Percentiles rank a stretch among this genome's conserved stretches.
phyloP scores from a whole-genome alignment of 2,888 invertebrate species.

The Sthenelais limicola region DNA sequence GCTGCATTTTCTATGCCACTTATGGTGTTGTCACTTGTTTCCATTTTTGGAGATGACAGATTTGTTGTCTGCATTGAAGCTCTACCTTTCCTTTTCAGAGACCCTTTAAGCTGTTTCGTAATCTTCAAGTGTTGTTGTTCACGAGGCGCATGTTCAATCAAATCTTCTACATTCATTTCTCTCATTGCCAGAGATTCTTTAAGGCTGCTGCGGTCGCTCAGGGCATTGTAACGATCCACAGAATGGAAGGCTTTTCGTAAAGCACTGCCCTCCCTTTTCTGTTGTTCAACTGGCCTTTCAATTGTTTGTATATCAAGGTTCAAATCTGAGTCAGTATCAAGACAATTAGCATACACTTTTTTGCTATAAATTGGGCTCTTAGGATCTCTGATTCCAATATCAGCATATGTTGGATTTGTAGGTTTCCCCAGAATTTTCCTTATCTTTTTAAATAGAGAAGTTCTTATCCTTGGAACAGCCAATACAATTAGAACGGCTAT shows the following conservation, averaged over 20 bases:
- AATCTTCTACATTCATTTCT: slow-evolving; percentile 13
- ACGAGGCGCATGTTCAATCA: too few species aligned
- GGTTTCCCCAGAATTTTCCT: slow-evolving; percentile 11
- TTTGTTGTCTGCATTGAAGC: too few species aligned
- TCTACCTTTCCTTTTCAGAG: too few species aligned
- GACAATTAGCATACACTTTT: slow-evolving; percentile 22
- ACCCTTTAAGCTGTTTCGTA: too few species aligned
- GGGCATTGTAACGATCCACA: slow-evolving; percentile 19
- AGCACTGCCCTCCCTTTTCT: not conserved
- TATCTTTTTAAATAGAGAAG: not conserved
- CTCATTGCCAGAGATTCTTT: slow-evolving; percentile 1
- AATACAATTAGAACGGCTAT: not conserved
- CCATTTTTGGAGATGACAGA: too few species aligned
- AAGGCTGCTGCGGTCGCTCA: not conserved
- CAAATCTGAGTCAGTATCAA: slow-evolving; percentile 5
- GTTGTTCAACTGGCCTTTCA: not conserved
- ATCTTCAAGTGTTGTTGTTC: too few species aligned
- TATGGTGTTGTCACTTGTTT: too few species aligned
- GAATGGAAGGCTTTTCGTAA: slow-evolving; percentile 4
- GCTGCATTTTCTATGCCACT: too few species aligned
- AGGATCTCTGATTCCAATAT: slow-evolving; percentile 33
- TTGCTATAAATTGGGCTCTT: slow-evolving; percentile 40
- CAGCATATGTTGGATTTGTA: slow-evolving; percentile 11
- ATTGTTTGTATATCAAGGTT: not conserved
- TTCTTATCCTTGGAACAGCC: not conserved